phyloP scores from a whole-genome alignment of 2,888 invertebrate species.

The Eilema depressum region DNA sequence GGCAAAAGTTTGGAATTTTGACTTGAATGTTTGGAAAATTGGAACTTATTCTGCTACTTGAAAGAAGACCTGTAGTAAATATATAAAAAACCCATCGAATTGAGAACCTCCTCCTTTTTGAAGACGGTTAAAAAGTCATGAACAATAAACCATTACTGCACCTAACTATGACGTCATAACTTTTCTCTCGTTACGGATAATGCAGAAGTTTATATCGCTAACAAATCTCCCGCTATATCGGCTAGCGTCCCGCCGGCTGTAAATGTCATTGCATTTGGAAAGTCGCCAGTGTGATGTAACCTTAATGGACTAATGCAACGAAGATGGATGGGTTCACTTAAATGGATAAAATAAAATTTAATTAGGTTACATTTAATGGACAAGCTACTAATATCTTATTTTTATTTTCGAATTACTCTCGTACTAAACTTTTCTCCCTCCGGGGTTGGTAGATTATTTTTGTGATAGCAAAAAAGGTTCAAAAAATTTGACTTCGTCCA shows the following conservation, averaged over 20 bases:
- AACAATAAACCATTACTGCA: no score
- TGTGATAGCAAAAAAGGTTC: no score
- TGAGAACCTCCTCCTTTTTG: no score
- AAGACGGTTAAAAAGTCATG: no score
- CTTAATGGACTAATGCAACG: conserved; percentile 57
- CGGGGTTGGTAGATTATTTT: no score
- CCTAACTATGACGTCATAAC: neutral
- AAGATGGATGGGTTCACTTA: conserved; percentile 52
- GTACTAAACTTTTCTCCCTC: no score
- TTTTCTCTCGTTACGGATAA: neutral
- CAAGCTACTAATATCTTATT: neutral
- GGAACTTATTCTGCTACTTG: no score
- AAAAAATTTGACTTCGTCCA: no score
- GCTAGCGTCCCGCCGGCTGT: conserved; percentile 28
- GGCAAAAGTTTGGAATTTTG: no score
- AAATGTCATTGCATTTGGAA: conserved; percentile 60
- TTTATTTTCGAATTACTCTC: neutral
- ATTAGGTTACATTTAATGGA: neutral
- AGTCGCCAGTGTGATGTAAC: conserved; percentile 63
- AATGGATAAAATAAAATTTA: conserved; percentile 44
- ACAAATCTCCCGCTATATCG: conserved; percentile 43
- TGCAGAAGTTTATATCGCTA: neutral
- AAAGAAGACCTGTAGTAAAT: no score
- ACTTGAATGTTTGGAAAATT: no score
- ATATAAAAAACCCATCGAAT: no score